Percentiles rank a stretch among this genome's conserved stretches.
phyloP scores from a whole-genome alignment of 2,113 vertebrate species.

The Pelecanoides urinatrix region DNA sequence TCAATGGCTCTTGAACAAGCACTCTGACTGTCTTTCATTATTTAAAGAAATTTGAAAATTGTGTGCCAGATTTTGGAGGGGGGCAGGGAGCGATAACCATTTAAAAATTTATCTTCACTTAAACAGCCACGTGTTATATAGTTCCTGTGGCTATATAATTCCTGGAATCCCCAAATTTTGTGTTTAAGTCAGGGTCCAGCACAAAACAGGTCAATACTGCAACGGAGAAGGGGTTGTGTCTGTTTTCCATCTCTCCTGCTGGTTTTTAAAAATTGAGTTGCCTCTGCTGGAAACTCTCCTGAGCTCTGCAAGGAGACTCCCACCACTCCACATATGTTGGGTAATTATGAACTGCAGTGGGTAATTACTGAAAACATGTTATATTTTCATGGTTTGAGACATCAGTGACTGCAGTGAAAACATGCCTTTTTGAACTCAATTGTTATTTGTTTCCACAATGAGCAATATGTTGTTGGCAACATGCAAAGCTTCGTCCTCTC shows the following conservation, averaged over 20 bases:
- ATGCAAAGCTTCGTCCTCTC: neutral
- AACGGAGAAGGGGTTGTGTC: accelerated
- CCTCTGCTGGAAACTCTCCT: neutral
- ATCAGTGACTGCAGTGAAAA: neutral
- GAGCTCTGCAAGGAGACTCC: neutral
- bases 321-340: neutral
- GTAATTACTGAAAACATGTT: neutral
- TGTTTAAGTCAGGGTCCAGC: neutral
- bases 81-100: accelerated
- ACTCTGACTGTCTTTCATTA: neutral
- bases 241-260: neutral
- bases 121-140: accelerated
- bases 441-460: neutral
- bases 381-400: neutral
- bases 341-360: neutral
- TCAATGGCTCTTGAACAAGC: neutral
- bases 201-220: neutral
- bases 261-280: neutral
- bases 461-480: neutral
- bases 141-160: too few species aligned
- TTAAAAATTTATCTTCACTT: neutral
- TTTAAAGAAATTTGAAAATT: neutral
- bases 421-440: neutral
- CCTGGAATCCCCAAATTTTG: neutral
- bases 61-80: neutral